phyloP scores from a whole-genome alignment of 2,888 invertebrate species.

The Ditula angustiorana region DNA sequence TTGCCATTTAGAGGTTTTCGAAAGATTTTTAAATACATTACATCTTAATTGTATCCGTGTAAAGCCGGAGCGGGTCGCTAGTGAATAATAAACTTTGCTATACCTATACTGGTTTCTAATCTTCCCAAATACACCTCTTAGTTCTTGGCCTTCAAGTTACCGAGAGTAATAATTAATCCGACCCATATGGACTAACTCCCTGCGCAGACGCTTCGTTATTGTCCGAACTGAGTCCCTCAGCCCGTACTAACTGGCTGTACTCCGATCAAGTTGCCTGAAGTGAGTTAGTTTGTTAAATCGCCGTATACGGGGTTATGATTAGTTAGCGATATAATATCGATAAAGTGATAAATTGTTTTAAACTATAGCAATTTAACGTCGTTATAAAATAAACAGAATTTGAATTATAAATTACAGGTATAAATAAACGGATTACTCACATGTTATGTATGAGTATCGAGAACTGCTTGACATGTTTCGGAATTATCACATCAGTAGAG shows the following conservation, averaged over 20 bases:
- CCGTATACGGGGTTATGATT: neutral
- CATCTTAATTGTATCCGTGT: too few species aligned
- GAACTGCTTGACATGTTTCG: too few species aligned
- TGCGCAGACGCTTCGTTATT: neutral
- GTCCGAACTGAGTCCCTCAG: conserved; percentile 14
- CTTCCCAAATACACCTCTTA: too few species aligned
- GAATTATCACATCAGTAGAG: too few species aligned
- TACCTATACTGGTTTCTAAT: neutral
- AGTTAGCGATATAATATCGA: neutral
- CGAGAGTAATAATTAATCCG: neutral
- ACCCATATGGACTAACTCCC: neutral
- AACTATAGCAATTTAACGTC: neutral
- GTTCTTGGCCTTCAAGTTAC: neutral
- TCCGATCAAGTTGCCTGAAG: conserved; percentile 5
- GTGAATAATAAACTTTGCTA: too few species aligned
- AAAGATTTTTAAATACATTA: too few species aligned
- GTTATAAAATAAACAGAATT: too few species aligned
- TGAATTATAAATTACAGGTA: too few species aligned
- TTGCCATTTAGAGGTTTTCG: too few species aligned
- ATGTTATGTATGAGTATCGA: too few species aligned
- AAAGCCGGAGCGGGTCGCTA: too few species aligned
- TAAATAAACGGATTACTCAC: too few species aligned
- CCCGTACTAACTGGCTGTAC: neutral
- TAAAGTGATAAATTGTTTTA: neutral
- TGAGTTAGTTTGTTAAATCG: conserved; percentile 12